phyloP scores from a whole-genome alignment of 2,797 vertebrate species.

The Sarcophilus harrisii region DNA sequence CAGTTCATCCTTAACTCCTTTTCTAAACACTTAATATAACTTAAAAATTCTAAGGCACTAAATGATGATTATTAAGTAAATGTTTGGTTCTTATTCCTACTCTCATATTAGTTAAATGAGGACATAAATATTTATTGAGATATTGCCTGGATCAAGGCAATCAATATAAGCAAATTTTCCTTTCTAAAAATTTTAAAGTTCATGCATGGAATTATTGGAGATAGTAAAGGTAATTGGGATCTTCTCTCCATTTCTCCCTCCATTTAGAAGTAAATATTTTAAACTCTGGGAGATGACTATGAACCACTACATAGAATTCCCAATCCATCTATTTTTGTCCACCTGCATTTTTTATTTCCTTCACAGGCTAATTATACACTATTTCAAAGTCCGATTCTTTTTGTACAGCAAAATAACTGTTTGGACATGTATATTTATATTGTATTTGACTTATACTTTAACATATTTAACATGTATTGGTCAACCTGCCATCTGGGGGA shows the following conservation, averaged over 20 bases:
- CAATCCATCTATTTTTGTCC: too few species aligned
- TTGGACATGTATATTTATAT: too few species aligned
- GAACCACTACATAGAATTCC: too few species aligned
- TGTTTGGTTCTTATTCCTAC: background rate
- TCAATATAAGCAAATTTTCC: background rate
- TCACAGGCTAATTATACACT: too few species aligned
- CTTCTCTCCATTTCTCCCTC: background rate
- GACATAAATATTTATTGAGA: background rate
- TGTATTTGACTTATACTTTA: too few species aligned
- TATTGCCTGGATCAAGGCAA: background rate
- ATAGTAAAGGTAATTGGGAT: background rate
- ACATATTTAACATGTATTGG: too few species aligned
- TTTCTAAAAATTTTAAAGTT: background rate
- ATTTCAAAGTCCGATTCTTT: too few species aligned
- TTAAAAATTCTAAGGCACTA: background rate
- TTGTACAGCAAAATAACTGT: too few species aligned
- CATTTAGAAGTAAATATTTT: background rate
- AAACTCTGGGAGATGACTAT: too few species aligned
- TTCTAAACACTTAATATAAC: background rate
- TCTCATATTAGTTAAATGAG: background rate
- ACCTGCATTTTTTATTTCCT: too few species aligned
- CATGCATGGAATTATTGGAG: background rate
- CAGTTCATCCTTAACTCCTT: background rate
- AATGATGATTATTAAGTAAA: background rate
- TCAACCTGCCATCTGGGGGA: too few species aligned